A percentile compares a stretch with the other conserved stretches of the same genome.
Conservation (phyloP, 2,797 vertebrate genomes). For the Pipistrellus pygmaeus region DNA sequence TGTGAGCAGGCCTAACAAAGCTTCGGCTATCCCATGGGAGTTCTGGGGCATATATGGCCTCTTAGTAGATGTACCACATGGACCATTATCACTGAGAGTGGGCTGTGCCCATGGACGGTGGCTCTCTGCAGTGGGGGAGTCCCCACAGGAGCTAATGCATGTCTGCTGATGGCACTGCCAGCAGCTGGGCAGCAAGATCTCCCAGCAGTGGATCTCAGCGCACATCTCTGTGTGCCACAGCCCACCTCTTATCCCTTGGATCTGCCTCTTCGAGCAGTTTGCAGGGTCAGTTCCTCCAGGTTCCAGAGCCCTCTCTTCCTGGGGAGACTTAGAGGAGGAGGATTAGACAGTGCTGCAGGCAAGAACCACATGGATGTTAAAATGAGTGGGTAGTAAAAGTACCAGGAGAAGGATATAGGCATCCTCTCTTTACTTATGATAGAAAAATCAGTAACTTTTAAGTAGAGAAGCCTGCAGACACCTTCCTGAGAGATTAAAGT, state of each 20-base stretch:
- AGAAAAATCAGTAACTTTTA: background rate
- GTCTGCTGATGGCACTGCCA: too few species aligned
- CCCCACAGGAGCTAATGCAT: background rate
- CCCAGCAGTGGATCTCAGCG: background rate
- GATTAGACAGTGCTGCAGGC: background rate
- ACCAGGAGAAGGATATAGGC: background rate
- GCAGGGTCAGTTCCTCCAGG: background rate
- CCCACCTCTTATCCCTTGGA: background rate
- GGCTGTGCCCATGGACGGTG: rapidly evolving
- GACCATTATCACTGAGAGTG: rapidly evolving
- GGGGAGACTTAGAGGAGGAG: background rate
- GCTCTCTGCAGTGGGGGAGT: background rate
- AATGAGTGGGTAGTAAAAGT: background rate
- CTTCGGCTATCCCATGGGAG: background rate
- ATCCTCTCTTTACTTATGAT: background rate
- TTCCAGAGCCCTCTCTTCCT: background rate
- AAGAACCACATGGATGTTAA: background rate
- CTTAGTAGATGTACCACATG: background rate
- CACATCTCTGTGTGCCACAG: background rate
- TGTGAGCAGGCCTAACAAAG: background rate
- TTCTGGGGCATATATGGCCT: background rate
- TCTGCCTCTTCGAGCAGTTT: background rate
- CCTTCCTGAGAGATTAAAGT: background rate
- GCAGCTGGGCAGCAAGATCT: background rate
- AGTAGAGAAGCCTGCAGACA: background rate